Evolutionary conservation across 2,797 vertebrate species (phyloP), one percentile per base, ranked within the genome.

Genomic region (Thalassophryne amazonica): DNA sequence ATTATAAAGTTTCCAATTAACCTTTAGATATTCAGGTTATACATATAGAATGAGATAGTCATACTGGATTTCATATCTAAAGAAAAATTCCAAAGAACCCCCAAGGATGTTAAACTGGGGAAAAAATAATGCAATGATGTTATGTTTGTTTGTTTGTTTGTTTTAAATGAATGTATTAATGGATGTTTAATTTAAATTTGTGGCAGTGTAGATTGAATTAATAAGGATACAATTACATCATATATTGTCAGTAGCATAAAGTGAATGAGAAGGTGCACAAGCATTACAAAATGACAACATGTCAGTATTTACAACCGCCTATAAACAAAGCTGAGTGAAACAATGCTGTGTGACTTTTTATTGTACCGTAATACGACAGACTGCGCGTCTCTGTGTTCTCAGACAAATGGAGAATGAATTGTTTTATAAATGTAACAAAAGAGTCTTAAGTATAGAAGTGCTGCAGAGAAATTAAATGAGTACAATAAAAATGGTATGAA

Each of bases 401-500:
- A 77, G 78, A 84, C 73, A 81, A 76, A 76, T 73, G 63, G 62
- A 72, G 69, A 80, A 82, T 52, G 77, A 70, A 73, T 62, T 35
- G 74, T 67, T 73, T 78, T 73, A 73, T 79, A 84, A 80, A 81
- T 83, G 74, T 70, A 76, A 67, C 84, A 73, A 73, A 70, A 76
- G 61, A 54, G 71, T 65, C 57, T 68, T 78, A 78, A 76, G 73
- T 63, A n/a, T n/a, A 73, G 70, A 79, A 59, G 56, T 17, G 45
- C 63, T 53, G 76, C 62, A 72, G 56, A 69, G 67, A 72, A 77
- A 81, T 89, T 81, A 90, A 90, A 83, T 50, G 78, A 76, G 79
- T 54, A 70, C 73, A 73, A 86, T 86, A 83, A 84, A 86, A 86
- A 80, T 78, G 78, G 81, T 84, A 62, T 61, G 69, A 84, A 76